Conservation (phyloP, 2,888 invertebrate genomes). For the Leucozona laternaria region DNA sequence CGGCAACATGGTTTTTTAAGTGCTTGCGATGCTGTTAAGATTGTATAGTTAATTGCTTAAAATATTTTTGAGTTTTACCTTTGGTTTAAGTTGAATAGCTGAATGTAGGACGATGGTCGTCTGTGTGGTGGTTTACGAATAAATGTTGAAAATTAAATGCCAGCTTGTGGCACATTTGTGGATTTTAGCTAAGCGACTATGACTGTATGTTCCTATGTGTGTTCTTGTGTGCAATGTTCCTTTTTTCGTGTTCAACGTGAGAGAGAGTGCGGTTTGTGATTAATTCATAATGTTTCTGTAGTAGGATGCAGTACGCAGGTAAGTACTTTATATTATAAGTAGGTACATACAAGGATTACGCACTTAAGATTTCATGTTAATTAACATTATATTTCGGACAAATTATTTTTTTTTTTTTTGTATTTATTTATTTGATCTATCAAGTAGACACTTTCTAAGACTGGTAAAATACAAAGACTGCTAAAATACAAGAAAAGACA, state of each 20-base stretch:
- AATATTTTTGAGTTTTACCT: constrained; percentile 32
- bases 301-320: background rate
- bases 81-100: background rate
- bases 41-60: constrained; percentile 25
- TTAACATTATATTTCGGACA: background rate
- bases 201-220: background rate
- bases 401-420: background rate
- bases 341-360: background rate
- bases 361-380: background rate
- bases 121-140: constrained; percentile 28
- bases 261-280: constrained; percentile 3
- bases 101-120: background rate
- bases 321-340: background rate
- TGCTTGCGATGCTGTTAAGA: background rate
- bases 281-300: background rate
- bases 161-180: constrained; percentile 35
- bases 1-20: background rate
- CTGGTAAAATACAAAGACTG: no score
- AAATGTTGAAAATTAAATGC: constrained; percentile 34
- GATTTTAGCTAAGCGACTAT: constrained; percentile 17
- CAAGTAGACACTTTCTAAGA: no score
- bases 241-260: background rate
- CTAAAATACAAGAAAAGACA: no score
- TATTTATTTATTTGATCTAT: no score
- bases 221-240: background rate